Base-by-base conservation (phyloP, 1,140 invertebrate species). In the Oedothorax gibbosus region DNA sequence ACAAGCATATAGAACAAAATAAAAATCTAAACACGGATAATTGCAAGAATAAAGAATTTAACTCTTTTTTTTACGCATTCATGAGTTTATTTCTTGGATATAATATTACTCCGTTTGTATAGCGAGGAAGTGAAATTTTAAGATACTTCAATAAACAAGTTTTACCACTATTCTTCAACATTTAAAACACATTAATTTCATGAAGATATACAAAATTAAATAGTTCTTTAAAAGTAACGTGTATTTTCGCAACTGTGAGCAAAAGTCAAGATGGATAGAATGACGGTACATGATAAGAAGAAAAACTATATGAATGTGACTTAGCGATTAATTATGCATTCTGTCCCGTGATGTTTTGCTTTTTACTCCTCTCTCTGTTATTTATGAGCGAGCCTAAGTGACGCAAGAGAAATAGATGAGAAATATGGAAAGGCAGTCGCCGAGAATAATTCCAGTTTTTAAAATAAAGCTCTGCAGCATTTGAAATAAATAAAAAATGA, bases 261-360 rank as follows among this genome's bases (percentile, higher is more conserved):
- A 53, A 21, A 21, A 62, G 75, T 51, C 20, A 64, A 12, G 75
- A 77, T 77, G 56, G 75, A 77, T 51, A 20, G 60, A 15, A 15
- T 15, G 11, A 5, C 18, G 7, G 51, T 7, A 65, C 76, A 64
- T 49, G 10, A 66, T 35, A 81, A 81, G 54, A 54, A 21, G 7
- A 81, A 71, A 81, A 81, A 57, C 18, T 21, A 71, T 71, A 18
- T 54, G 78, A 56, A 81, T 81, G 78, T 60, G 64, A 57, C 66
- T 81, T 71, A 57, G 66, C 18, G 50, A 81, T 81, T 81, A 81
- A 81, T 81, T 81, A 81, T 81, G 66, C 78, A 81, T 81, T 69
- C 78, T 60, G 75, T 77, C 75, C 50, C n/a, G 75, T 75, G n/a
- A 11, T 21, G 49, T 71, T 12, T 11, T n/a, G 10, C 12, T 18